Evolutionary conservation across 1,140 invertebrate genomes (phyloP), one percentile per base, ranked within the genome.

Genomic region (Temnothorax curvispinosus): DNA sequence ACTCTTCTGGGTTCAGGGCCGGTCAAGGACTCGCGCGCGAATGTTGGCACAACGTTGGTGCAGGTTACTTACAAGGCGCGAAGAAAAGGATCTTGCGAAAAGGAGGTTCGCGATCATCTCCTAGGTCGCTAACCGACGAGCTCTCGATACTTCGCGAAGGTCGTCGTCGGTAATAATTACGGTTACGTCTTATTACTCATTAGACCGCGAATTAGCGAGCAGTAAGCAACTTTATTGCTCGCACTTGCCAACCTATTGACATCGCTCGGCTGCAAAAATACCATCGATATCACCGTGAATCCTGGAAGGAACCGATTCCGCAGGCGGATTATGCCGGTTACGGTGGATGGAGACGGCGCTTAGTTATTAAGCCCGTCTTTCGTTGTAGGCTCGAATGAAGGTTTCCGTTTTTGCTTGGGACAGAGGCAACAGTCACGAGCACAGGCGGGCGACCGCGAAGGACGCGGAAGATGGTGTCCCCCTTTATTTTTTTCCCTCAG

Each of bases 1-100:
- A 90, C 90, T 88, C 91, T 88, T 92, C 84, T 78, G 89, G 93
- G 93, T 94, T 94, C 93, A 94, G 92, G 93, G 93, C 92, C 93
- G 93, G 93, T 93, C 93, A 94, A 94, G 94, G 94, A 94, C 94
- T 94, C 90, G 87, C 72, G 82, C 72, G 74, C 82, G 67, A 84
- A 87, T 91, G 88, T 88, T 86, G 50, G 58, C 67, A 78, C 78
- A 47, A 72, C 71, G 86, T 21, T 44, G 4, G 50, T 6, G 38
- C 41, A 27, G 27, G 62, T 27, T 11, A 67, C 13, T 13, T 88
- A 77, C 78, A 88, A 77, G 80, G 60, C 21, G 60, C 50, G 85
- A 60, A 27, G 41, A 67, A 21, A 21, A 21, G 21, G 21, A 21
- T 15, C n/a, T 72, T 74, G 18, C 21, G 27, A 65, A 56, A 38